Conservation (phyloP, 2,113 vertebrate species). For the Triplophysa dalaica region DNA sequence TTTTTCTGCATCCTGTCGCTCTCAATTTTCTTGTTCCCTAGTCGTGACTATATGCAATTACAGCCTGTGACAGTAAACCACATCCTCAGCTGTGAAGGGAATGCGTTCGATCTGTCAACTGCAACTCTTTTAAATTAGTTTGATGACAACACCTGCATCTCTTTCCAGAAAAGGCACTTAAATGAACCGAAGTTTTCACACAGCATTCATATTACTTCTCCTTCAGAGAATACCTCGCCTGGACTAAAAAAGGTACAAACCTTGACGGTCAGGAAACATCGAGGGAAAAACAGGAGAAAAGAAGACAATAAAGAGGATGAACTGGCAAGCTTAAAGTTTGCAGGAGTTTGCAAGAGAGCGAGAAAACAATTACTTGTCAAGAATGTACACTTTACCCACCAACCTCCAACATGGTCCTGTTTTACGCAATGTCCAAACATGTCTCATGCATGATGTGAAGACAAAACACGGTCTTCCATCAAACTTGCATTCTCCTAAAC, state of each 20-base stretch:
- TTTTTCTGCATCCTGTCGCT: not conserved
- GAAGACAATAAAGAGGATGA: not conserved
- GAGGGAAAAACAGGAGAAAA: constrained; percentile 29
- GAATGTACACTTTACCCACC: constrained; percentile 14
- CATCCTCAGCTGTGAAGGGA: constrained; percentile 27
- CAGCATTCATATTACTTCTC: not conserved
- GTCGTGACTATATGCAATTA: constrained; percentile 10
- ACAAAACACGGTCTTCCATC: not conserved
- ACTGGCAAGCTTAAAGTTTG: constrained; percentile 2
- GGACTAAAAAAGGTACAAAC: constrained; percentile 38
- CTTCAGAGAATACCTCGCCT: not conserved
- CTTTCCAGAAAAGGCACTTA: not conserved
- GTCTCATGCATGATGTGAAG: not conserved
- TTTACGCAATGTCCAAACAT: constrained; percentile 24
- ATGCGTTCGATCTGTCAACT: constrained; percentile 16
- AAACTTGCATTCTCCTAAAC: too few species aligned
- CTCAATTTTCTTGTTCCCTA: not conserved
- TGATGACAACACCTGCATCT: constrained; percentile 13
- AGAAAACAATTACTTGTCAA: constrained; percentile 10
- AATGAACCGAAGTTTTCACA: not conserved
- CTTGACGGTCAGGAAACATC: constrained; percentile 3
- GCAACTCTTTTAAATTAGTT: not conserved
- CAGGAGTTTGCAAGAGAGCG: not conserved
- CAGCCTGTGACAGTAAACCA: constrained; percentile 4
- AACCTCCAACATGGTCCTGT: constrained; percentile 18